These are phyloP conservation scores for Muschampia plurimacula DNA, from an alignment of 2,888 invertebrate genomes.

Conservation along the genomic window DNA sequence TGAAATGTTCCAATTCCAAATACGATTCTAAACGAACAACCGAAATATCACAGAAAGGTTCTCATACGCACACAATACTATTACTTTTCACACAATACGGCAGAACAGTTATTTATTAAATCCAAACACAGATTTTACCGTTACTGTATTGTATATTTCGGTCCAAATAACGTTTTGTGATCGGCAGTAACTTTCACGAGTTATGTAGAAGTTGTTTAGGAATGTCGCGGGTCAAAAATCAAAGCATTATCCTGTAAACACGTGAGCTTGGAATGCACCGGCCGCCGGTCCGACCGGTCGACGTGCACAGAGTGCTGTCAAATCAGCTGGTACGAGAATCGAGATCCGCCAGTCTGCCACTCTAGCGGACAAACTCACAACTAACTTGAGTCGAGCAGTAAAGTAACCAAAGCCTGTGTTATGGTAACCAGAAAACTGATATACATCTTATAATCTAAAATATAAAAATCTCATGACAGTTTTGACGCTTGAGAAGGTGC, in stretches of 20 bases:
- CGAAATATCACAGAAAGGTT: slow-evolving; percentile 74
- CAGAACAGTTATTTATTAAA: slow-evolving; percentile 59
- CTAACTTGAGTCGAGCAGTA: neutral
- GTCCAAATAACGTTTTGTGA: slow-evolving; percentile 44
- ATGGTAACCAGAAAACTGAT: too few relatives aligned
- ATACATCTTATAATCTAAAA: too few relatives aligned
- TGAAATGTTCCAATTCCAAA: slow-evolving; percentile 21
- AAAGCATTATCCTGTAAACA: slow-evolving; percentile 62
- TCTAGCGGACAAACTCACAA: slow-evolving; percentile 55
- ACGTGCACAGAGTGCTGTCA: slow-evolving; percentile 66
- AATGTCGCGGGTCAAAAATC: slow-evolving; percentile 66
- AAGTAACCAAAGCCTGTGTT: too few relatives aligned
- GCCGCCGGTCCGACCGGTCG: slow-evolving; percentile 63
- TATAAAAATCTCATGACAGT: too few relatives aligned
- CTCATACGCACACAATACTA: slow-evolving; percentile 69
- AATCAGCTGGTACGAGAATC: slow-evolving; percentile 73
- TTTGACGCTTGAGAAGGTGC: too few relatives aligned
- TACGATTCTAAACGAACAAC: slow-evolving; percentile 63
- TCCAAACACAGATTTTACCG: slow-evolving; percentile 57
- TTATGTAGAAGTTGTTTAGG: slow-evolving; percentile 63
- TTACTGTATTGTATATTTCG: slow-evolving; percentile 43
- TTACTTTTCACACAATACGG: slow-evolving; percentile 72
- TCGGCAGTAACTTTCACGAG: slow-evolving; percentile 57
- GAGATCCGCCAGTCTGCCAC: slow-evolving; percentile 68
- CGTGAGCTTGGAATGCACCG: slow-evolving; percentile 67